Percentiles rank a stretch among this genome's conserved stretches.
Conservation (phyloP, 2,113 vertebrate genomes). For the Hyperopisus bebe region DNA sequence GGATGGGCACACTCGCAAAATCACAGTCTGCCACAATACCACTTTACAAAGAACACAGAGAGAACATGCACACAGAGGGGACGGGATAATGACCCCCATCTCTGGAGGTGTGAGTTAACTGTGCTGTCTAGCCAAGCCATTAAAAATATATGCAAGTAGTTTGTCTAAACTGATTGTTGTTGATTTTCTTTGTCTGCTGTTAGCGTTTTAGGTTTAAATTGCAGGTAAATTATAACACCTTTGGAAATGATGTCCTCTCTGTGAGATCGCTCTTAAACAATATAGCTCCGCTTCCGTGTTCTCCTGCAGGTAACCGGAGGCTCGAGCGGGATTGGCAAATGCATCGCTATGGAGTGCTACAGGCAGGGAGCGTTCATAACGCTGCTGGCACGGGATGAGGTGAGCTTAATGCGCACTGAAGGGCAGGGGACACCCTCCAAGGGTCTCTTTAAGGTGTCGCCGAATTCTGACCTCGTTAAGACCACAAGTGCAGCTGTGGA, state of each 20-base stretch:
- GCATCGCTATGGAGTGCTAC: constrained; percentile 87
- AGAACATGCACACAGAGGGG: background rate
- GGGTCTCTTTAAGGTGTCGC: background rate
- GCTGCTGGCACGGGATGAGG: constrained; percentile 90
- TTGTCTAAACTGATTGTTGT: background rate
- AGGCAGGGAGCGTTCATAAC: constrained; percentile 95
- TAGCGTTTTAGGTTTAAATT: background rate
- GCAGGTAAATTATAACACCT: background rate
- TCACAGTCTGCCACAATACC: background rate
- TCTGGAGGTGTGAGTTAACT: background rate
- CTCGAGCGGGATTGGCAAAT: constrained; percentile 96
- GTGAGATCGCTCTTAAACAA: background rate
- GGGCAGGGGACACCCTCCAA: background rate
- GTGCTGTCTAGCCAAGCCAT: background rate
- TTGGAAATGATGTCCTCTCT: background rate
- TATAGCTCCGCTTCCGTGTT: background rate
- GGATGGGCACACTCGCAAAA: background rate
- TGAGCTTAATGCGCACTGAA: constrained; percentile 43
- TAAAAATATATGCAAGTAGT: background rate
- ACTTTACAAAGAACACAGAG: background rate
- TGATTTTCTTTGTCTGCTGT: background rate
- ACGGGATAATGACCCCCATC: background rate
- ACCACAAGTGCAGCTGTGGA: background rate
- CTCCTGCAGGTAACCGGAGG: constrained; percentile 83
- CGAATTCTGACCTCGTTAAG: background rate